Base-by-base conservation (phyloP, 2,888 invertebrate species). In the Standfussiana lucernea region DNA sequence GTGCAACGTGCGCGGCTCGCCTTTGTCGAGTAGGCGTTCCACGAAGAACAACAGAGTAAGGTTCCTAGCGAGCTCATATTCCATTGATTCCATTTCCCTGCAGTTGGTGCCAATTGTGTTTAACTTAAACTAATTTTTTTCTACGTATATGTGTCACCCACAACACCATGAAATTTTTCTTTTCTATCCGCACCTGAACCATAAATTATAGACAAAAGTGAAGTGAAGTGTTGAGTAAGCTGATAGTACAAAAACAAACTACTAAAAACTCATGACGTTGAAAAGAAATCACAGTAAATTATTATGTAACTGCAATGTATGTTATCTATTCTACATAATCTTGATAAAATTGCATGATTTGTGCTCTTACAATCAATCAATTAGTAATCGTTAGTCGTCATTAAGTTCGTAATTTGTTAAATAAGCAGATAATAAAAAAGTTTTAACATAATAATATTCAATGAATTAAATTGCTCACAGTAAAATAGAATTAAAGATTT, bases 41-140 rank as follows among this genome's bases (percentile, higher is more conserved):
- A 99, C 98, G 97, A 99, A 99, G 97, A 99, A 99, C 93, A 99
- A 97, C 93, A 99, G 97, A 91, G 99, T 99, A 98, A 99, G 98
- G 96, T 99, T 99, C 94, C 99, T 97, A 91, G 99, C 98, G 97
- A 98, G 97, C 97, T 99, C 99, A 97, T 99, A 99, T 96, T 99
- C 99, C 97, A 98, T 98, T 94, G 98, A 98, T 96, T 99, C 99
- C 99, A 99, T 99, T 94, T 96, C 94, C 95, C 93, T 95, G 94
- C 96, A 94, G 96, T 96, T 96, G 96, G 96, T 96, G 96, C 96
- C 96, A 96, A 96, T 95, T 95, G 89, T 94, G 92, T 90, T 90
- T 90, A 93, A 92, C 96, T 96, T 96, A 96, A 93, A 94, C 96
- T 96, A 96, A 96, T 92, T 94, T 94, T 94, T 93, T 95, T 94